These are phyloP conservation scores for Melanotaenia duboulayi DNA, from an alignment of 2,113 vertebrate species.

Conservation along the genomic window DNA sequence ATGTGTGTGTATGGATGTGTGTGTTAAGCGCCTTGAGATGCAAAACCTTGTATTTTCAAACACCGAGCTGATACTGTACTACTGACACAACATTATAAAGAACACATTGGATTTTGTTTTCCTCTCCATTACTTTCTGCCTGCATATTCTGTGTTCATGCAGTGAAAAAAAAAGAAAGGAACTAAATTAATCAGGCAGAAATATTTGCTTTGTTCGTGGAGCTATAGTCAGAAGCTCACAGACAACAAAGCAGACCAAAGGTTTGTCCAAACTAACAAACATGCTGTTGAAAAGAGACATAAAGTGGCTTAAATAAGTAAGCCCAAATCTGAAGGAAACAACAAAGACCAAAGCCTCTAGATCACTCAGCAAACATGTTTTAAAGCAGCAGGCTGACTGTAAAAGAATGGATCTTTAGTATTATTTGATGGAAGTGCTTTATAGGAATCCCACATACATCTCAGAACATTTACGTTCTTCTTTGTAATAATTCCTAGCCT, in stretches of 20 bases:
- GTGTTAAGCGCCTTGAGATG: constrained; percentile 12
- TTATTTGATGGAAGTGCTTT: neutral
- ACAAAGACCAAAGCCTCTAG: too few relatives aligned
- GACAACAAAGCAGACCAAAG: neutral
- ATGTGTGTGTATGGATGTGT: constrained; percentile 3
- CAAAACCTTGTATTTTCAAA: constrained; percentile 20
- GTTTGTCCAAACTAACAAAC: neutral
- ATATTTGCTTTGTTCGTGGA: neutral
- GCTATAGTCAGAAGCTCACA: neutral
- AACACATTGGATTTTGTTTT: neutral
- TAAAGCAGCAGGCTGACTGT: too few relatives aligned
- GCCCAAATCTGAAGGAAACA: neutral
- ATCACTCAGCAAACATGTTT: too few relatives aligned
- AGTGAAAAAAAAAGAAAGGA: constrained; percentile 33
- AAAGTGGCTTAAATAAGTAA: neutral
- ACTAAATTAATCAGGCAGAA: constrained; percentile 19
- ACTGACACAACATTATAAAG: constrained; percentile 35
- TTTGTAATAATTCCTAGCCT: too few relatives aligned
- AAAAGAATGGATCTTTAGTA: neutral
- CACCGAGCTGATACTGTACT: constrained; percentile 24
- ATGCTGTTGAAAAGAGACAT: neutral
- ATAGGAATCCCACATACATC: neutral
- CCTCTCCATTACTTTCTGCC: neutral
- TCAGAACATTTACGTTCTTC: neutral
- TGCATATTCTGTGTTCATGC: neutral